phyloP scores from a whole-genome alignment of 2,888 invertebrate genomes.

The Stenichneumon culpator region DNA sequence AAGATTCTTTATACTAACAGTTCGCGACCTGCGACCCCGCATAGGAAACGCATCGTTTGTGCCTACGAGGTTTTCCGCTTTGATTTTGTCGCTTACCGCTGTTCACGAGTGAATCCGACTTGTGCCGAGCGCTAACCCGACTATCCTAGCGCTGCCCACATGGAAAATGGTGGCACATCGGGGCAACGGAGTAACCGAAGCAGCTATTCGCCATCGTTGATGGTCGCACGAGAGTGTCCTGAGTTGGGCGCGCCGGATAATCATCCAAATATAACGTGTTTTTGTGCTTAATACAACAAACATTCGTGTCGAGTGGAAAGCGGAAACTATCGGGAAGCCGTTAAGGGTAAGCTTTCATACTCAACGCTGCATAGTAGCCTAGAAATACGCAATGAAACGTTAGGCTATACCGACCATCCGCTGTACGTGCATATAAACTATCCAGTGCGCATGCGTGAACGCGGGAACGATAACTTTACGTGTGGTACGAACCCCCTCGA shows the following conservation, averaged over 20 bases:
- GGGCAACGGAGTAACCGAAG: slow-evolving; percentile 76
- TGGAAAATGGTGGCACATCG: slow-evolving; percentile 81
- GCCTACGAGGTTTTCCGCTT: not conserved
- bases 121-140: slow-evolving; percentile 71
- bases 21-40: not conserved
- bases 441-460: slow-evolving; percentile 78
- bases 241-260: slow-evolving; percentile 71
- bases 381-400: slow-evolving; percentile 71
- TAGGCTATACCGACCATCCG: slow-evolving; percentile 77
- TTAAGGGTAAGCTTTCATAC: slow-evolving; percentile 72
- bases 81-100: slow-evolving; percentile 31
- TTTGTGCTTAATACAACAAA: slow-evolving; percentile 75
- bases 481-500: slow-evolving; percentile 63
- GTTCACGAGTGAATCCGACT: slow-evolving; percentile 69
- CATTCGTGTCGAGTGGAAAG: slow-evolving; percentile 61
- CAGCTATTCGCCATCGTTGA: slow-evolving; percentile 83
- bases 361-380: slow-evolving; percentile 63
- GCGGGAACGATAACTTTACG: slow-evolving; percentile 80
- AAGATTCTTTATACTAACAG: not conserved
- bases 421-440: slow-evolving; percentile 78
- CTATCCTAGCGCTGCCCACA: slow-evolving; percentile 72
- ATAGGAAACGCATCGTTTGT: not conserved
- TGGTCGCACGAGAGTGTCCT: slow-evolving; percentile 74
- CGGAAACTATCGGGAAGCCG: slow-evolving; percentile 49
- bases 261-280: slow-evolving; percentile 68